phyloP scores from a whole-genome alignment of 2,113 vertebrate species.

The Amphilophus citrinellus region DNA sequence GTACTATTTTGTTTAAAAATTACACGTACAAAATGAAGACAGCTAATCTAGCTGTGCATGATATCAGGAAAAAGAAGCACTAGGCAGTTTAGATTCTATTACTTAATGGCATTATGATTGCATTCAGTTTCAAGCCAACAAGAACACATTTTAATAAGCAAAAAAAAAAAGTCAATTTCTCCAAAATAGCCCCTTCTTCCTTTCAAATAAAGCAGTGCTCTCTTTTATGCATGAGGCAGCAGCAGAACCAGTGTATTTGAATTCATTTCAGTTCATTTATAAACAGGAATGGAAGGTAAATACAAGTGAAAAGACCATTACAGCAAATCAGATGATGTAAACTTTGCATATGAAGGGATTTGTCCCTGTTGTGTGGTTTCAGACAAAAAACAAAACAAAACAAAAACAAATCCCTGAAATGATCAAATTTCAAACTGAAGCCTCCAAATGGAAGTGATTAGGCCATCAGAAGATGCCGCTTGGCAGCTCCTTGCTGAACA shows the following conservation, averaged over 20 bases:
- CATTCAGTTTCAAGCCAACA: constrained; percentile 48
- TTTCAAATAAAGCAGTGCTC: constrained; percentile 34
- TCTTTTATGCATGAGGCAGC: constrained; percentile 22
- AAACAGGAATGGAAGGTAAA: constrained; percentile 46
- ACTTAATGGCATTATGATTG: constrained; percentile 35
- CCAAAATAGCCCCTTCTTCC: neutral
- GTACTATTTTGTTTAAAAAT: constrained; percentile 14
- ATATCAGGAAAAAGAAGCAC: constrained; percentile 13
- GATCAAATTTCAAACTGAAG: constrained; percentile 33
- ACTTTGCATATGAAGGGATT: constrained; percentile 69
- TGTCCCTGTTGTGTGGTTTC: constrained; percentile 35
- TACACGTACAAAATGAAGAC: constrained; percentile 10
- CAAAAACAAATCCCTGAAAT: constrained; percentile 59
- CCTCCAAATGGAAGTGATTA: constrained; percentile 18
- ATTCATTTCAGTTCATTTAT: constrained; percentile 34
- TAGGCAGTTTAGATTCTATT: constrained; percentile 49
- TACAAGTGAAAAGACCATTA: constrained; percentile 48
- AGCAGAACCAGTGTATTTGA: constrained; percentile 51
- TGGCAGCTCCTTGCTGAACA: constrained; percentile 96
- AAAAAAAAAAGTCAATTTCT: neutral
- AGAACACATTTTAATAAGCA: constrained; percentile 40
- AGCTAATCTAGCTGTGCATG: constrained; percentile 23
- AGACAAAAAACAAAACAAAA: constrained; percentile 34
- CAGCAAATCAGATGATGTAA: constrained; percentile 57
- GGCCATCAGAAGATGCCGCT: constrained; percentile 92